A percentile compares a stretch with the other conserved stretches of the same genome.
Conservation (phyloP, 2,888 invertebrate species). For the Acanthosepion esculentum region DNA sequence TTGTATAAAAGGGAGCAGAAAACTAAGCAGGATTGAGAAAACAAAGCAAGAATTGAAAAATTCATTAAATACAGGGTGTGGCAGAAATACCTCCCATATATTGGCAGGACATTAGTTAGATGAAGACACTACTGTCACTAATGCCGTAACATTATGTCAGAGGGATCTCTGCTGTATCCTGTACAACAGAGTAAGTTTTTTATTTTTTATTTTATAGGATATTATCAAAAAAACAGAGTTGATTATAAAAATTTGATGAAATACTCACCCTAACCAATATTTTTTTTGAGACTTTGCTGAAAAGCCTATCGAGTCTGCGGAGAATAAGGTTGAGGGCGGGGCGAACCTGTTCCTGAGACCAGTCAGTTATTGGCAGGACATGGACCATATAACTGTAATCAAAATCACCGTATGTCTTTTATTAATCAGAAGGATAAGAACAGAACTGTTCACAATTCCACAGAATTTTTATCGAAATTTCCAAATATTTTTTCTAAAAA, state of each 20-base stretch:
- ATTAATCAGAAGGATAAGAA: not conserved
- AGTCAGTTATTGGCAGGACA: slow-evolving; percentile 93
- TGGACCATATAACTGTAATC: slow-evolving; percentile 76
- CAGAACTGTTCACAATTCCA: not conserved
- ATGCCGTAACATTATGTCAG: too few species aligned
- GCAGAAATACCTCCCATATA: too few species aligned
- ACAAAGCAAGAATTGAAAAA: not conserved
- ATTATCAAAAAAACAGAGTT: too few species aligned
- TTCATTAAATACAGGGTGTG: too few species aligned
- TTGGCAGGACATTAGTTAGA: too few species aligned
- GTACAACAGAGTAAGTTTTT: too few species aligned
- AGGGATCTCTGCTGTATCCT: too few species aligned
- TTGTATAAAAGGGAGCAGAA: not conserved
- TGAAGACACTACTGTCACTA: too few species aligned
- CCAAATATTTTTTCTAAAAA: too few species aligned
- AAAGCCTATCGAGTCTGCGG: slow-evolving; percentile 94
- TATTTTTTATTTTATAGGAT: too few species aligned
- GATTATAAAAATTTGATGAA: not conserved
- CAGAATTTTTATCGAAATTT: too few species aligned
- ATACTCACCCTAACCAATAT: slow-evolving; percentile 78
- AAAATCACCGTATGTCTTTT: not conserved
- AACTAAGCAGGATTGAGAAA: not conserved
- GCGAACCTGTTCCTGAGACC: slow-evolving; percentile 92
- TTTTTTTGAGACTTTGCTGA: slow-evolving; percentile 97
- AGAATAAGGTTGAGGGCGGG: slow-evolving; percentile 94